Base-by-base conservation (phyloP, 2,888 invertebrate genomes). In the Mesorhabditis belari region DNA sequence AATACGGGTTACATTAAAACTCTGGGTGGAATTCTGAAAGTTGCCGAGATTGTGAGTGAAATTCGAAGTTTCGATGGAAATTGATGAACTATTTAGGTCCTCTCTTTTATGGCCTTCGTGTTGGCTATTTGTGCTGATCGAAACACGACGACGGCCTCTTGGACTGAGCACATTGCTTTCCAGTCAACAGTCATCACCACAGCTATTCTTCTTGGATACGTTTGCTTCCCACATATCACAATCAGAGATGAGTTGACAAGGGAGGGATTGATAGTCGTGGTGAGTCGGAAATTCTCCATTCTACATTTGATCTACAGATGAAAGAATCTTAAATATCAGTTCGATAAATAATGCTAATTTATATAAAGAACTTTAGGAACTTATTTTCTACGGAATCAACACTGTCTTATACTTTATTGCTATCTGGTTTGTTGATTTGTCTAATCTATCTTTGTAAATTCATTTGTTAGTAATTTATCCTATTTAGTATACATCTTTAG, bases 11-110 rank as follows among this genome's bases (percentile, higher is more conserved):
- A 66, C 62, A 55, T 80, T 60, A 70, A 68, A 5, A 79, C 80
- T 24, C 61, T 81, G 6, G 75, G 71, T 9, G 79, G 79, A 52
- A 74, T 78, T 5, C 62, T 79, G 29, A 79, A 79, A 61, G 52
- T 80, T 35, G 77, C 74, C 24, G 77, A 79, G 64, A 71, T 79
- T 60, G 77, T 78, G 91, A 64, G 71, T 66, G 51, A 51, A 17
- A 62, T 19, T 6, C 35, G 21, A 19, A 35, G 3, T 21, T 54
- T 25, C n/a, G n/a, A n/a, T n/a, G n/a, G n/a, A n/a, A n/a, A n/a
- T n/a, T n/a, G n/a, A n/a, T n/a, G n/a, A n/a, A n/a, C 5, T n/a
- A n/a, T 57, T 29, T 0, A 92, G 91, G 25, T 91, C 90, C 68
- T 79, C 49, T 74, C 79, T 17, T 79, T 77, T 63, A 67, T 79